phyloP scores from a whole-genome alignment of 2,797 vertebrate species.

The Mormyrops attenuatus region DNA sequence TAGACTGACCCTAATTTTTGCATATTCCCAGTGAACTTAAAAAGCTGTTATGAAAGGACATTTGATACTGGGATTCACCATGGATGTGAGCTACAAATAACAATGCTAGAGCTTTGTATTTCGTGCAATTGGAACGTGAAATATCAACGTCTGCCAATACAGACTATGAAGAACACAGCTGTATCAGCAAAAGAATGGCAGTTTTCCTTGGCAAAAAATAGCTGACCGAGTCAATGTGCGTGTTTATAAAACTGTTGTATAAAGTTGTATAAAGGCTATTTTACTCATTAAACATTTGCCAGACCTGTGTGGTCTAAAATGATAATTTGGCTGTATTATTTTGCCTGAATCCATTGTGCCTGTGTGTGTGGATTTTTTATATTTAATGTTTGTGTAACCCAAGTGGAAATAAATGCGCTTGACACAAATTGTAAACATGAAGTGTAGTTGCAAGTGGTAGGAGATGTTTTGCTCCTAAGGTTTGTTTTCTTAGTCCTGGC shows the following conservation, averaged over 20 bases:
- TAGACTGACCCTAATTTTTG: neutral
- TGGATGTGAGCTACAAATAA: neutral
- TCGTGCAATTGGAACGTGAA: neutral
- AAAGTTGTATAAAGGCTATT: conserved; percentile 18
- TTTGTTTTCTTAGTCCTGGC: neutral
- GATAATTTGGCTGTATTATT: neutral
- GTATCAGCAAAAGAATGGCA: neutral
- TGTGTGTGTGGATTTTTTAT: neutral
- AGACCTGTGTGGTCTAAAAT: neutral
- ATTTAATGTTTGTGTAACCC: neutral
- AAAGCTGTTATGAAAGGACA: neutral
- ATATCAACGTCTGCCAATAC: neutral
- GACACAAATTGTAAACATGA: neutral
- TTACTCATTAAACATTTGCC: conserved; percentile 11
- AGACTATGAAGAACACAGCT: neutral
- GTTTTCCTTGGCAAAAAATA: conserved; percentile 3
- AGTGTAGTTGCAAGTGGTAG: neutral
- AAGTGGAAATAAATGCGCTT: neutral
- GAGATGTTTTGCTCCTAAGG: neutral
- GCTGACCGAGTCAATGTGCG: neutral
- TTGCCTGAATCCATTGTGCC: neutral
- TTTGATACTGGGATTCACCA: neutral
- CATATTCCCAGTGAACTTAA: neutral
- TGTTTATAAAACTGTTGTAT: conserved; percentile 5
- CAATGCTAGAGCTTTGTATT: neutral